A percentile compares a stretch with the other conserved stretches of the same genome.
phyloP scores from a whole-genome alignment of 2,888 invertebrate genomes.

The Agrotis puta region DNA sequence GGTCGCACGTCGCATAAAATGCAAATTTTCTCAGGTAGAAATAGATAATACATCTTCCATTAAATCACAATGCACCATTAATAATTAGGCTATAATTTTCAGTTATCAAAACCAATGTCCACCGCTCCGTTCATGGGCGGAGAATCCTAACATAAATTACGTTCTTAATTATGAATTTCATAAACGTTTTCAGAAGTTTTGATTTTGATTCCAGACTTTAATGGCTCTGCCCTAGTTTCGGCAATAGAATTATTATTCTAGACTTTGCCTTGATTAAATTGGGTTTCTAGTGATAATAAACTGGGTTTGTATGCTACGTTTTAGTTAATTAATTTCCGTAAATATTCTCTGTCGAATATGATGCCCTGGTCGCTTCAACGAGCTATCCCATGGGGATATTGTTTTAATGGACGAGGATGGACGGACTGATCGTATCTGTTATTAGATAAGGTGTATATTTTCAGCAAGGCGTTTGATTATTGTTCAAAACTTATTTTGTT shows the following conservation, averaged over 20 bases:
- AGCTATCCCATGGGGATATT: conserved; percentile 12
- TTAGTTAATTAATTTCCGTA: conserved; percentile 23
- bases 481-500: neutral
- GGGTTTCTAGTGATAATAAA: conserved; percentile 17
- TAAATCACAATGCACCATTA: conserved; percentile 43
- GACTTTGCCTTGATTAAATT: conserved; percentile 22
- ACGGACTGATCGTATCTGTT: conserved; percentile 2
- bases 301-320: conserved; percentile 8
- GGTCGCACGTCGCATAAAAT: neutral
- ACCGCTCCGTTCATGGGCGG: conserved; percentile 43
- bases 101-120: conserved; percentile 53
- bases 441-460: conserved; percentile 5
- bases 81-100: conserved; percentile 53
- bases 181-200: conserved; percentile 57
- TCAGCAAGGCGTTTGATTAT: neutral
- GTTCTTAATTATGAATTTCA: conserved; percentile 58
- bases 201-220: conserved; percentile 52
- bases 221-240: conserved; percentile 42
- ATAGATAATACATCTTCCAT: conserved; percentile 5
- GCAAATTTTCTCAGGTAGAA: conserved; percentile 13
- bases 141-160: conserved; percentile 49
- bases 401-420: conserved; percentile 7
- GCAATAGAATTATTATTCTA: conserved; percentile 44
- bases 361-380: neutral
- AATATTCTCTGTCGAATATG: conserved; percentile 5